These are phyloP conservation scores for Cancer borealis DNA, from an alignment of 2,888 invertebrate species.

Conservation along the genomic window DNA sequence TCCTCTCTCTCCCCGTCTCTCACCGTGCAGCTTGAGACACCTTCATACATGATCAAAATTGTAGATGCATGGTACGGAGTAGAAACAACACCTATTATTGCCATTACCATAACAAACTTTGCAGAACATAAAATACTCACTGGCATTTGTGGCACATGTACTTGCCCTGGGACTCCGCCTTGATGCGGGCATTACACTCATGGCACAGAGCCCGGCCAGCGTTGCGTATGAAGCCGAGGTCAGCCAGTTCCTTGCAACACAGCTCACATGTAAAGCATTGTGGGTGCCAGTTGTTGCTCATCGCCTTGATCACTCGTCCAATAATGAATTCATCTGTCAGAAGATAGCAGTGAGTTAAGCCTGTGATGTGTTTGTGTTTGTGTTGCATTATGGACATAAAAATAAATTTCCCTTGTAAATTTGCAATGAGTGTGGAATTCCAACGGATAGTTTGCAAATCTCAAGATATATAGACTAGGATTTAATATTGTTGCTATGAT, in stretches of 20 bases:
- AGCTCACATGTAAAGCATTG: conserved; percentile 97
- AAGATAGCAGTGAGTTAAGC: not conserved
- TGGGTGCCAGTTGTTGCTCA: conserved; percentile 99
- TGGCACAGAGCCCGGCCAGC: conserved; percentile 93
- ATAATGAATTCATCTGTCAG: conserved; percentile 95
- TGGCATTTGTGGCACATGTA: conserved; percentile 99
- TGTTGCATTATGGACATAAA: no score
- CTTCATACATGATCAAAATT: not conserved
- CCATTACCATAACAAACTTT: not conserved
- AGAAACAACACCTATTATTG: not conserved
- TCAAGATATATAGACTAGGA: no score
- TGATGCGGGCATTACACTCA: conserved; percentile 96
- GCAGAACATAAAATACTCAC: conserved; percentile 84
- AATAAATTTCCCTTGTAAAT: no score
- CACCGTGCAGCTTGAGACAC: not conserved
- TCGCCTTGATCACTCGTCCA: conserved; percentile 99
- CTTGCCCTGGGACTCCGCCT: conserved; percentile 96
- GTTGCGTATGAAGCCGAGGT: conserved; percentile 97
- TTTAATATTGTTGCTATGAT: no score
- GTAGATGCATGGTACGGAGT: not conserved
- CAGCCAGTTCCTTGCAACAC: conserved; percentile 94
- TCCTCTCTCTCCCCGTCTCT: not conserved
- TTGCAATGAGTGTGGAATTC: no score
- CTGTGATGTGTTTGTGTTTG: not conserved
- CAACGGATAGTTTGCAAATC: no score